A percentile compares a stretch with the other conserved stretches of the same genome.
Evolutionary conservation across 2,113 vertebrate genomes (phyloP).

Genomic region (Rhizomys pruinosus): DNA sequence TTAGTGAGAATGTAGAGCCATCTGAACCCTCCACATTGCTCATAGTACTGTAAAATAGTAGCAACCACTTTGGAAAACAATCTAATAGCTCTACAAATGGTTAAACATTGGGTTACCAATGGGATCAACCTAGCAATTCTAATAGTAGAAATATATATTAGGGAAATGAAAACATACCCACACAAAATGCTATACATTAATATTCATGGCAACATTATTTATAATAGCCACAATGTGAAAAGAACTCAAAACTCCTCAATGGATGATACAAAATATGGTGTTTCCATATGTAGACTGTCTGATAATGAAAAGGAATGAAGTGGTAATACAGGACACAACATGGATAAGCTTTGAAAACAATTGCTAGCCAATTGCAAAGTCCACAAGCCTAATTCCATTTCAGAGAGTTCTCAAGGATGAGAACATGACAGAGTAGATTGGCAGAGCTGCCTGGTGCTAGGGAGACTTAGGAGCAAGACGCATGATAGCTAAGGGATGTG

Average conservation of each 20-base stretch:
- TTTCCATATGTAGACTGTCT: background rate
- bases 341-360: background rate
- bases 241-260: background rate
- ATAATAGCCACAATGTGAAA: background rate
- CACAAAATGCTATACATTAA: background rate
- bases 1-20: background rate
- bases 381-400: background rate
- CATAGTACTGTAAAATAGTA: background rate
- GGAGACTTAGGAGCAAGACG: background rate
- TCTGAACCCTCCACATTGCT: background rate
- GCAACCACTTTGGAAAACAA: background rate
- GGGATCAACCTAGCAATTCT: background rate
- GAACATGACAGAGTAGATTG: background rate
- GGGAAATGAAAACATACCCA: slow-evolving; percentile 23
- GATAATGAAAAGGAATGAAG: background rate
- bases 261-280: background rate
- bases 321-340: background rate
- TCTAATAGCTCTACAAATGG: background rate
- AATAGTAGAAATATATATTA: background rate
- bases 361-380: background rate
- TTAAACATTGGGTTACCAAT: background rate
- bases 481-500: background rate
- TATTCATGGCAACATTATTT: slow-evolving; percentile 2
- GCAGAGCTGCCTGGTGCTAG: background rate
- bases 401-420: background rate